A percentile compares a stretch with the other conserved stretches of the same genome.
phyloP scores from a whole-genome alignment of 2,113 vertebrate genomes.

The Myotis yumanensis region DNA sequence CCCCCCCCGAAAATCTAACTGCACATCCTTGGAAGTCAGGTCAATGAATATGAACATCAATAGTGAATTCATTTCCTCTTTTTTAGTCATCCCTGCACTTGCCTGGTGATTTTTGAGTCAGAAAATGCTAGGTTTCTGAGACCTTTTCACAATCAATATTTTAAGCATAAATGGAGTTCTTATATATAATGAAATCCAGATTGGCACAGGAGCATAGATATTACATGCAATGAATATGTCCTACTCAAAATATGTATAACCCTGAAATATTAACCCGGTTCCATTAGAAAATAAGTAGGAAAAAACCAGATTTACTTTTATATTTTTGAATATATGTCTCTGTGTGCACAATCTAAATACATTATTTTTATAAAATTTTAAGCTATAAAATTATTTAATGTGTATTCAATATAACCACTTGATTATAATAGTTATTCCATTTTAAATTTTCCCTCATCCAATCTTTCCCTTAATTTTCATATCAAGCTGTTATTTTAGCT shows the following conservation, averaged over 20 bases:
- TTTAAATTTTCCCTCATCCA: background rate
- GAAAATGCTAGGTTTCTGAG: background rate
- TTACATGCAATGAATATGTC: background rate
- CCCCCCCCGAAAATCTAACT: background rate
- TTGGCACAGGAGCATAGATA: background rate
- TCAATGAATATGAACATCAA: background rate
- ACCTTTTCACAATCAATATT: conserved; percentile 26
- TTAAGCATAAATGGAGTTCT: conserved; percentile 17
- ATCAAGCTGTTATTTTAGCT: background rate
- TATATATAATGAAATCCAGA: conserved; percentile 28
- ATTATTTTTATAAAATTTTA: background rate
- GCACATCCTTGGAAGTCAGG: background rate
- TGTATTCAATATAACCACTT: background rate
- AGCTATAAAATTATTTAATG: background rate
- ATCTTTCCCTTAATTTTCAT: background rate
- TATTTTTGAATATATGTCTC: background rate
- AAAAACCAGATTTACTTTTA: background rate
- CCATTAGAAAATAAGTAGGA: conserved; percentile 12
- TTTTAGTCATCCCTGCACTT: background rate
- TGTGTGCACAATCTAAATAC: background rate
- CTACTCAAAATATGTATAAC: background rate
- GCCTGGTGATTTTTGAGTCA: conserved; percentile 21
- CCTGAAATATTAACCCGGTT: background rate
- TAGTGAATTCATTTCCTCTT: conserved; percentile 5
- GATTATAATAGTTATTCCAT: background rate